Conservation (phyloP, 2,888 invertebrate species). For the Merodon equestris region DNA sequence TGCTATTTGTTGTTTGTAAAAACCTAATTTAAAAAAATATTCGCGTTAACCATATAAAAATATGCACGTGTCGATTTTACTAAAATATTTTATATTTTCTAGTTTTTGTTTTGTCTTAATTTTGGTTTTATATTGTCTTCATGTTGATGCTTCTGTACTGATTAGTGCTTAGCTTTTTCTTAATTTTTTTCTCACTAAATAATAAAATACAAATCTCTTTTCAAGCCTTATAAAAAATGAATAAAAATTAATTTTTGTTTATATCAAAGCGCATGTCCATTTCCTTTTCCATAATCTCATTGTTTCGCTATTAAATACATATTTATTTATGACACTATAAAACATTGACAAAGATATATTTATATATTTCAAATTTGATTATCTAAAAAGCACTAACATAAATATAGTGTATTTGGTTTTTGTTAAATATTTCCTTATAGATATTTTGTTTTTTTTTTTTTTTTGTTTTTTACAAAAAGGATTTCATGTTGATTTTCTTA, state of each 20-base stretch:
- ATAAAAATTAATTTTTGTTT: constrained; percentile 30
- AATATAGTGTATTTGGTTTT: constrained; percentile 25
- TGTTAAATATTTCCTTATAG: constrained; percentile 27
- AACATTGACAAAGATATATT: constrained; percentile 49
- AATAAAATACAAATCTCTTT: constrained; percentile 35
- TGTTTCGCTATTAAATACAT: constrained; percentile 27
- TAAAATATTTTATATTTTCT: constrained; percentile 68
- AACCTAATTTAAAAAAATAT: constrained; percentile 74
- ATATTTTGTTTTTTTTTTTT: constrained; percentile 1
- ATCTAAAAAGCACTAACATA: constrained; percentile 63
- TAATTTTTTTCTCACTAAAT: constrained; percentile 13
- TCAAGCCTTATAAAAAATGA: constrained; percentile 27
- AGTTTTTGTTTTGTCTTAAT: constrained; percentile 35
- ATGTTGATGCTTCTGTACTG: constrained; percentile 58
- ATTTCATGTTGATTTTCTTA: constrained; percentile 29
- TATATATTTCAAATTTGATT: constrained; percentile 48
- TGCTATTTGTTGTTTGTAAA: constrained; percentile 61
- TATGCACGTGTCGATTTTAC: constrained; percentile 69
- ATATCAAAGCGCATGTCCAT: constrained; percentile 55
- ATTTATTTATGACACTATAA: constrained; percentile 40
- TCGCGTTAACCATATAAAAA: constrained; percentile 73
- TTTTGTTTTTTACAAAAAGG: constrained; percentile 48
- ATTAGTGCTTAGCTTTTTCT: constrained; percentile 19
- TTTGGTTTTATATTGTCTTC: constrained; percentile 61
- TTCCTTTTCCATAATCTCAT: constrained; percentile 19